Conservation (phyloP, 2,888 invertebrate genomes). For the Cantharis flavilabris region DNA sequence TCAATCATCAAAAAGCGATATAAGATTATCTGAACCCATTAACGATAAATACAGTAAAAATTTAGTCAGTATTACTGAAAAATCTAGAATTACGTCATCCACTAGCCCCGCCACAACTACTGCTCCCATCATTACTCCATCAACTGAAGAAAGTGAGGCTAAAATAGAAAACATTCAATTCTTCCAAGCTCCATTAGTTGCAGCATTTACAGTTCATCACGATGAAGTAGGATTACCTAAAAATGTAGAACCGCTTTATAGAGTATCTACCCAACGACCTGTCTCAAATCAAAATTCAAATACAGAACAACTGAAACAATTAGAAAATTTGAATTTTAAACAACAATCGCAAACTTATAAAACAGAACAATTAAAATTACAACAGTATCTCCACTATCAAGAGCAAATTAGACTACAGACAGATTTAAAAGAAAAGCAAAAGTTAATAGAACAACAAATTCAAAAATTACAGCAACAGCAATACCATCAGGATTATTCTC, state of each 20-base stretch:
- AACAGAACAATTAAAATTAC: slow-evolving; percentile 46
- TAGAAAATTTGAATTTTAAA: slow-evolving; percentile 35
- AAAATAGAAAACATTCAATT: slow-evolving; percentile 76
- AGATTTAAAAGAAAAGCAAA: slow-evolving; percentile 68
- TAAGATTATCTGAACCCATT: not conserved
- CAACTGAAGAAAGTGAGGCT: slow-evolving; percentile 69
- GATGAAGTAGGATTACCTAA: slow-evolving; percentile 79
- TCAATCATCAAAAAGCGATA: not conserved
- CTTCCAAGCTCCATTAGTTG: slow-evolving; percentile 79
- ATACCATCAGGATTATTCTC: slow-evolving; percentile 69
- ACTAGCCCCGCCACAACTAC: slow-evolving; percentile 51
- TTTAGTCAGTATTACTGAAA: slow-evolving; percentile 30
- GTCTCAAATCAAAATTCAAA: slow-evolving; percentile 28
- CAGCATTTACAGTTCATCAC: slow-evolving; percentile 85
- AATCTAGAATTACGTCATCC: slow-evolving; percentile 13
- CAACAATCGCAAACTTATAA: slow-evolving; percentile 28
- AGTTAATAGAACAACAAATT: slow-evolving; percentile 59
- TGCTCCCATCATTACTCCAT: slow-evolving; percentile 65
- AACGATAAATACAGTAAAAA: slow-evolving; percentile 11
- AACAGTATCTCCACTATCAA: slow-evolving; percentile 56
- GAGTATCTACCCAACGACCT: slow-evolving; percentile 52
- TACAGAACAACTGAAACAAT: slow-evolving; percentile 31
- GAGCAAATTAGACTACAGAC: slow-evolving; percentile 46
- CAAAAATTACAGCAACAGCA: slow-evolving; percentile 60
- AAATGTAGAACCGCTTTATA: slow-evolving; percentile 75